Percentiles rank a stretch among this genome's conserved stretches.
These are phyloP conservation scores for Meteorus sp. DNA, from an alignment of 1,140 invertebrate genomes.

Conservation along the genomic window DNA sequence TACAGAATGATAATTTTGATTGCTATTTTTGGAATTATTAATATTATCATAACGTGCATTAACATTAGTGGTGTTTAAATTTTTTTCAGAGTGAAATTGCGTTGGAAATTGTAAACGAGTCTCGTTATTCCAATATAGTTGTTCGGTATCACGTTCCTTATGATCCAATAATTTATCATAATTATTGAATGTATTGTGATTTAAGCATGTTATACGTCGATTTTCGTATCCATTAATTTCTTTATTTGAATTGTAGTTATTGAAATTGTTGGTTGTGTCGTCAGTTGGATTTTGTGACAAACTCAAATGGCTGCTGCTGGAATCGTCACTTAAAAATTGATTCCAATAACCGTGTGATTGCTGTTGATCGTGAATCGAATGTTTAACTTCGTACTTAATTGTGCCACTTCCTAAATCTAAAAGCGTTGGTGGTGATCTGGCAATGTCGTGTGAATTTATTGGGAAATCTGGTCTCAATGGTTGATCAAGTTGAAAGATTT, in stretches of 20 bases:
- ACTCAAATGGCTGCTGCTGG: constrained; percentile 58
- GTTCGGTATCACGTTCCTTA: constrained; percentile 15
- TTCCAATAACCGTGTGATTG: constrained; percentile 53
- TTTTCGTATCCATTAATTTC: neutral
- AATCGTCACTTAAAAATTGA: constrained; percentile 57
- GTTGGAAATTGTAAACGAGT: constrained; percentile 5
- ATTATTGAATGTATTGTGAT: neutral
- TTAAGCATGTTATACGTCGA: constrained; percentile 28
- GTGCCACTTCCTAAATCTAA: constrained; percentile 72
- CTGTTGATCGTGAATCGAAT: constrained; percentile 45
- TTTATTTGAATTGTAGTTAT: constrained; percentile 4
- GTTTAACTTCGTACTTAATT: constrained; percentile 57
- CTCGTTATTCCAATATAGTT: constrained; percentile 2
- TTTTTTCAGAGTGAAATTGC: constrained; percentile 10
- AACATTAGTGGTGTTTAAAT: neutral
- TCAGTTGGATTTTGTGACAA: constrained; percentile 36
- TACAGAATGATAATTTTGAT: neutral
- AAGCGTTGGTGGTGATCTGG: constrained; percentile 68
- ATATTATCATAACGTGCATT: neutral
- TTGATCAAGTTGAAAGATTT: constrained; percentile 77
- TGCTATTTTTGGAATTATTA: neutral
- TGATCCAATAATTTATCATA: constrained; percentile 16
- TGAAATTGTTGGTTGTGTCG: constrained; percentile 5
- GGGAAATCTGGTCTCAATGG: constrained; percentile 67
- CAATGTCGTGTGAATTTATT: constrained; percentile 53